Base-by-base conservation (phyloP, 2,113 vertebrate genomes). In the Sylvia atricapilla region DNA sequence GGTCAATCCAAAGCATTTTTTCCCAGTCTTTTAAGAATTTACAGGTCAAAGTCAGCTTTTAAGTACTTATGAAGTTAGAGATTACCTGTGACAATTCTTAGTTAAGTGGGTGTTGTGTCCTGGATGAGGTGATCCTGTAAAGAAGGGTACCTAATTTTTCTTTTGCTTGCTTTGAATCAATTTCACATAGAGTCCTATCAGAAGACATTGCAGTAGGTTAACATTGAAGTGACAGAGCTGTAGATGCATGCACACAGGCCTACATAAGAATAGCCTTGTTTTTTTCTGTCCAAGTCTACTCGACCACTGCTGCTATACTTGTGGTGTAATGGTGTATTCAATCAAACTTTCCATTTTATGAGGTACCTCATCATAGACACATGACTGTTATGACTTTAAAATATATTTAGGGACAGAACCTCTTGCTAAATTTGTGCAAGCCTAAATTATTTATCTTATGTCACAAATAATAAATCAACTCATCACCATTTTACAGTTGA, bases 381-480 rank as follows among this genome's bases (percentile, higher is more conserved):
- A 66, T 60, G 49, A 77, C 55, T 69, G 46, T 82, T 93, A 89
- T 23, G 35, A 37, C 75, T 90, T 84, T 80, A 85, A 96, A 95
- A 82, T 87, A 60, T 67, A 95, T 95, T 96, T 95, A 95, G 75
- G 75, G 91, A 95, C 84, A 88, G 79, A 96, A 93, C 33, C 21
- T 90, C 81, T 91, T 93, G 78, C 84, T 93, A 90, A 87, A 89
- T 93, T 85, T 95, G 89, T 89, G 25, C 67, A 91, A 91, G 53
- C n/a, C 37, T 95, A 91, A 95, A 95, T 96, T 89, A 94, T 96
- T 97, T 95, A 95, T 94, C 24, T 82, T 68, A 76, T 95, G 94
- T 95, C 93, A 96, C 89, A 94, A 93, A 94, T 89, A 87, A 92
- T 97, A 96, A 93, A 94, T 94, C 96, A 94, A 84, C 69, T 81